These are phyloP conservation scores for Triplophysa siluroides DNA, from an alignment of 2,113 vertebrate species.

Conservation along the genomic window DNA sequence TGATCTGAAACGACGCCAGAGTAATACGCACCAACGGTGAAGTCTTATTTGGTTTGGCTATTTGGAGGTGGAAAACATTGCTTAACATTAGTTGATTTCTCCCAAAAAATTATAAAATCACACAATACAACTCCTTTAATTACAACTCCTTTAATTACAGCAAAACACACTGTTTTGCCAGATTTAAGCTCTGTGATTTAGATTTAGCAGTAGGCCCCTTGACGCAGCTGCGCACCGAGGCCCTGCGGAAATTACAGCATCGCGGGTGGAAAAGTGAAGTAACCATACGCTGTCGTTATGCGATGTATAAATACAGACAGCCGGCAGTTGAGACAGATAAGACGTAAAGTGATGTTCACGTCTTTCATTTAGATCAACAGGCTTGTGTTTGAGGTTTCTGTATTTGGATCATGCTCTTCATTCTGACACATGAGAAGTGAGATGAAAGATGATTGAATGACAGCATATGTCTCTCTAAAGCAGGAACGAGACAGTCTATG, in stretches of 20 bases:
- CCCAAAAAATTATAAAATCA: too few species aligned
- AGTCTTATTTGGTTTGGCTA: too few species aligned
- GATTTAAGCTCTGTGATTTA: background rate
- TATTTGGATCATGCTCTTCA: slow-evolving; percentile 3
- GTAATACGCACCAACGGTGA: too few species aligned
- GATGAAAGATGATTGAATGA: slow-evolving; percentile 12
- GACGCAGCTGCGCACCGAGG: slow-evolving; percentile 33
- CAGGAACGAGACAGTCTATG: background rate
- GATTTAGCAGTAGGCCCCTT: background rate
- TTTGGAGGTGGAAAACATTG: background rate
- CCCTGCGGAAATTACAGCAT: slow-evolving; percentile 31
- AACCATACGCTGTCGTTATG: slow-evolving; percentile 14
- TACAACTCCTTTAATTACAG: too few species aligned
- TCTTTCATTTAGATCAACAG: slow-evolving; percentile 15
- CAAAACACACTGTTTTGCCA: too few species aligned
- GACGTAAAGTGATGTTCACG: background rate
- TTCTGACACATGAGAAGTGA: background rate
- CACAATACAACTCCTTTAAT: too few species aligned
- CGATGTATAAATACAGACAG: slow-evolving; percentile 12
- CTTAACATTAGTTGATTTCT: too few species aligned
- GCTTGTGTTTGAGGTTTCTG: slow-evolving; percentile 5
- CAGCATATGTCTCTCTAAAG: slow-evolving; percentile 10
- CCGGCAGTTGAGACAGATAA: background rate
- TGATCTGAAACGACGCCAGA: too few species aligned
- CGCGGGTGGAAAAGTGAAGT: background rate